Base-by-base conservation (phyloP, 2,888 invertebrate species). In the Dasysyrphus tricinctus region DNA sequence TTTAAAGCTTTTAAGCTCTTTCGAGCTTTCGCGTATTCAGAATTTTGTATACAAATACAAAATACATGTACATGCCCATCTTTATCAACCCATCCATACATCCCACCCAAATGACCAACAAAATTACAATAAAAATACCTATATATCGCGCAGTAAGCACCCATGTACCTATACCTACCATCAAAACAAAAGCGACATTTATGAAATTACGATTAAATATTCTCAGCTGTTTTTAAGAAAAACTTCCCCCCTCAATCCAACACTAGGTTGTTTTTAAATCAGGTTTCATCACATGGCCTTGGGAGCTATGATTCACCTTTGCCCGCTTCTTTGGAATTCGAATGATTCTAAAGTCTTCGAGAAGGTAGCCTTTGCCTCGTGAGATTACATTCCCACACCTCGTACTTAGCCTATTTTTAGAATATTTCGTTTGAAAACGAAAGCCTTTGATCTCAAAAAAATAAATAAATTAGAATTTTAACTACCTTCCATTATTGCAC, bases 121-220 rank as follows among this genome's bases (percentile, higher is more conserved):
- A 14, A 34, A 65, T 54, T 34, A 8, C 29, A 37, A 37, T 76
- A 80, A 80, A 80, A 84, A 73, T 56, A 80, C 70, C 6, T 8
- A 9, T 1, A 72, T 47, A 80, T n/a, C n/a, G 63, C 51, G 39
- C 2, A 16, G 47, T 44, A 54, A 24, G 29, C 29, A 24, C 6
- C 11, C 8, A 4, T 12, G n/a, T 34, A n/a, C 3, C 5, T 42
- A 44, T 34, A n/a, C 3, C 5, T 42, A 44, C 39, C 12, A 37
- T 8, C 54, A 78, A 19, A 75, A 34, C 63, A 44, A 65, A 61
- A 61, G 59, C 67, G 69, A 67, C 44, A 19, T 39, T 24, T 14
- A 34, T 37, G 7, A 37, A 57, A 34, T 57, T 11, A 19, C 5
- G 0, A 77, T 14, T 54, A 34, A 19, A 42, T 9, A 24, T 19